Evolutionary conservation across 2,888 invertebrate genomes (phyloP), one percentile per base, ranked within the genome.

Genomic region (Cantharis nigra): DNA sequence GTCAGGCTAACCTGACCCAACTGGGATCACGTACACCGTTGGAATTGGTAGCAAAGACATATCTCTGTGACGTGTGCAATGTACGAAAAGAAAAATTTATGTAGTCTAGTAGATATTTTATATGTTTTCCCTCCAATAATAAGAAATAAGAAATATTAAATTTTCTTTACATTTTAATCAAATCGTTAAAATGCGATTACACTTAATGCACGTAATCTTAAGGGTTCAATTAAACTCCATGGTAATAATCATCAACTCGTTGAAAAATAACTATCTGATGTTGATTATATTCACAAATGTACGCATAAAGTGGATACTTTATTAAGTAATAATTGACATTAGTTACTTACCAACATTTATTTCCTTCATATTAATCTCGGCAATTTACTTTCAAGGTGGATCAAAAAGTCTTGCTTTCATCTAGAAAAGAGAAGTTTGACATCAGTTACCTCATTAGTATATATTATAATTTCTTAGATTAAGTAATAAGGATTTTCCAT

Each of bases 11-110:
- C 83, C 84, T 82, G 84, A 84, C 83, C 84, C 83, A 82, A 83
- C 80, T 78, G 78, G 83, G 83, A 85, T 86, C 87, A 87, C 87
- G 87, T 86, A 86, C 85, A 76, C 72, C 76, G 82, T 83, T 82
- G 83, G 84, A 85, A 86, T 86, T 85, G 85, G 84, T 82, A 83
- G 81, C 82, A 82, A 83, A 84, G 85, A 84, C 86, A 85, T 86
- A 85, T 85, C 85, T 84, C 78, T 83, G 85, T 86, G 86, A 86
- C 85, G 85, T 86, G 86, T 85, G 84, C 85, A 84, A 85, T 85
- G 85, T 85, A 83, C 81, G 79, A 83, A 83, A 83, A 84, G 65
- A 85, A 82, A 86, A 85, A 86, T 86, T 86, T 86, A 86, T 86
- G 86, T 84, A 85, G 85, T 84, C 83, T 80, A 82, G 84, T 23